phyloP scores from a whole-genome alignment of 2,888 invertebrate genomes.

The Gastracanthus pulcherrimus region DNA sequence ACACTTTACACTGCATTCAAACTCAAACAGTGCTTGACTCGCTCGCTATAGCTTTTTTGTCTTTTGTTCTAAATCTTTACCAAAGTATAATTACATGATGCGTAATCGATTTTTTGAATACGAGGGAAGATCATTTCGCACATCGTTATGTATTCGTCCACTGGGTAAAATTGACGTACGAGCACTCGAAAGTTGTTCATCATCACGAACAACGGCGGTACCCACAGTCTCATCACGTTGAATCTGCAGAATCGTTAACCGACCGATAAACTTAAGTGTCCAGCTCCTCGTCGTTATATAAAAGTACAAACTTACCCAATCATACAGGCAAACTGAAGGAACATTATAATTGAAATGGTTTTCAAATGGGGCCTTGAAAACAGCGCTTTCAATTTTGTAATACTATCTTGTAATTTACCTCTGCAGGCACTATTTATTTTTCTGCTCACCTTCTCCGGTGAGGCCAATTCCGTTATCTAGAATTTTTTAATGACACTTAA shows the following conservation, averaged over 20 bases:
- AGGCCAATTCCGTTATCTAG: conserved; percentile 38
- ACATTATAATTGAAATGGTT: conserved; percentile 82
- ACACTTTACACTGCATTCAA: too few species aligned
- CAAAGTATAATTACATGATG: conserved; percentile 54
- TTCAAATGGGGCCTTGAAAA: conserved; percentile 82
- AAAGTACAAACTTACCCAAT: conserved; percentile 80
- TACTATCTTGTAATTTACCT: conserved; percentile 29
- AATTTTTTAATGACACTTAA: neutral
- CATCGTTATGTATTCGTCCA: conserved; percentile 73
- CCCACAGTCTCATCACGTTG: conserved; percentile 81
- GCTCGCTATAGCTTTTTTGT: too few species aligned
- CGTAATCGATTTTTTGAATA: conserved; percentile 29
- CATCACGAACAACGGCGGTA: conserved; percentile 80
- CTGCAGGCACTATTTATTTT: neutral
- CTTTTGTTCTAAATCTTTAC: conserved; percentile 49
- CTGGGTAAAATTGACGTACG: conserved; percentile 60
- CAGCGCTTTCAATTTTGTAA: conserved; percentile 82
- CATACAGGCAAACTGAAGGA: conserved; percentile 83
- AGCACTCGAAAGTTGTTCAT: conserved; percentile 78
- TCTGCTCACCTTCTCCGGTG: conserved; percentile 1
- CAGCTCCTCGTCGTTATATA: neutral
- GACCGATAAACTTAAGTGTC: too few species aligned
- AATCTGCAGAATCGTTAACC: conserved; percentile 75
- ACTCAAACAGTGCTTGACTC: too few species aligned
- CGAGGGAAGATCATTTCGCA: conserved; percentile 75